Percentiles rank a stretch among this genome's conserved stretches.
Conservation (phyloP, 2,888 invertebrate genomes). For the Phyllotreta striolata region DNA sequence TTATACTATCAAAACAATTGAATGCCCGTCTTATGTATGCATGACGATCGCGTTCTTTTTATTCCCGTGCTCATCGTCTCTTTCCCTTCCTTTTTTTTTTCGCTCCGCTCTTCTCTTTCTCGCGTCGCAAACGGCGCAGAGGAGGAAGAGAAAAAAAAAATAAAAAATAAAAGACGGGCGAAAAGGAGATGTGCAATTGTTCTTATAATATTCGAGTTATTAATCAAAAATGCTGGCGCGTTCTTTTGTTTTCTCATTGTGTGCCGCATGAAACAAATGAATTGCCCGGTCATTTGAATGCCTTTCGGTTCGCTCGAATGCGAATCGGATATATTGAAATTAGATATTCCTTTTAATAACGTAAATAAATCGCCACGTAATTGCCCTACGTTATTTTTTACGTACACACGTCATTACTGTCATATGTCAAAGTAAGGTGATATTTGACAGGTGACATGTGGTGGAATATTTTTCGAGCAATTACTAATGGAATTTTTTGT, state of each 20-base stretch:
- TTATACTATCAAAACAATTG: conserved; percentile 58
- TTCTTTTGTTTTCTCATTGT: conserved; percentile 10
- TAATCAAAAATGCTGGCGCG: conserved; percentile 33
- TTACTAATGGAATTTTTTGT: no score
- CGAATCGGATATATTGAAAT: conserved; percentile 1
- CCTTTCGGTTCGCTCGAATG: conserved; percentile 2
- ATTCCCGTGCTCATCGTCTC: conserved; percentile 18
- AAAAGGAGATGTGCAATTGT: conserved; percentile 29
- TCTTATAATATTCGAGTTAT: conserved; percentile 41
- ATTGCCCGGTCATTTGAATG: conserved; percentile 17
- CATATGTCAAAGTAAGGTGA: neutral
- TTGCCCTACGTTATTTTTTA: neutral
- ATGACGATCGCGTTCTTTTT: conserved; percentile 39
- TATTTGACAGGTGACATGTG: no score
- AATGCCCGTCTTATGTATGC: conserved; percentile 55
- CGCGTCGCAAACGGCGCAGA: conserved; percentile 12
- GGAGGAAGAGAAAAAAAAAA: neutral
- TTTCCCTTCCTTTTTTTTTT: conserved; percentile 19
- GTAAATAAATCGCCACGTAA: neutral
- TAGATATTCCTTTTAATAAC: neutral
- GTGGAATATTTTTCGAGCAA: no score
- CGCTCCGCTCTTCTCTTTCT: conserved; percentile 16
- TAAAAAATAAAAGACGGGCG: conserved; percentile 5
- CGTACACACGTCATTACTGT: neutral
- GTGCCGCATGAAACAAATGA: conserved; percentile 15